Conservation (phyloP, 2,113 vertebrate species). For the Tamias sibiricus region DNA sequence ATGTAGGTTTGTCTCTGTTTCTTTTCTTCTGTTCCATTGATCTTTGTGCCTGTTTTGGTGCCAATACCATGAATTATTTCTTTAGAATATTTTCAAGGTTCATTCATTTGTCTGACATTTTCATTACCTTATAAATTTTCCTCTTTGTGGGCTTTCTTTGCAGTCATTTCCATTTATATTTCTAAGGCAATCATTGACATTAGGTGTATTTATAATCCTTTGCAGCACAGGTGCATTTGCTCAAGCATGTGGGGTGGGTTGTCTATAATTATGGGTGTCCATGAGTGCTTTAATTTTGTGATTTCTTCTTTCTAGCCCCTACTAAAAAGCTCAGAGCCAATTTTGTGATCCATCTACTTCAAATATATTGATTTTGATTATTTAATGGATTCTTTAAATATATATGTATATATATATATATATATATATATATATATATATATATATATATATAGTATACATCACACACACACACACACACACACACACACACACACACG, state of each 20-base stretch:
- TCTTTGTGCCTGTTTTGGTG: too few species aligned
- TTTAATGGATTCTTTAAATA: neutral
- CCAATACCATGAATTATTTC: neutral
- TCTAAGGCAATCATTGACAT: neutral
- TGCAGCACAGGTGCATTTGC: fast-evolving
- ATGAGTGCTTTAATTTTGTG: neutral
- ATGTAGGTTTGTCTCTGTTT: too few species aligned
- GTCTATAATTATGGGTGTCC: neutral
- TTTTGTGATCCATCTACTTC: neutral
- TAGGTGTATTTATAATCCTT: neutral
- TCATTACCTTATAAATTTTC: neutral
- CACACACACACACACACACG: too few species aligned
- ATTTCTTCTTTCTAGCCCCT: neutral
- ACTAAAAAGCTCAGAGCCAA: neutral
- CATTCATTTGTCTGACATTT: neutral
- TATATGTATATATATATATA: too few species aligned
- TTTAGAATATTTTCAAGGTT: neutral
- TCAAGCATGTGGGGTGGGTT: fast-evolving
- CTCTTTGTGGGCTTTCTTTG: neutral
- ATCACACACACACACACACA: too few species aligned
- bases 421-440: too few species aligned
- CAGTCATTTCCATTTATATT: neutral
- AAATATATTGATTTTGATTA: neutral
- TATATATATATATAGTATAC: too few species aligned
- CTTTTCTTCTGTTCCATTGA: too few species aligned